Percentiles rank a stretch among this genome's conserved stretches.
Conservation (phyloP, 2,797 vertebrate genomes). For the Fundulus diaphanus region DNA sequence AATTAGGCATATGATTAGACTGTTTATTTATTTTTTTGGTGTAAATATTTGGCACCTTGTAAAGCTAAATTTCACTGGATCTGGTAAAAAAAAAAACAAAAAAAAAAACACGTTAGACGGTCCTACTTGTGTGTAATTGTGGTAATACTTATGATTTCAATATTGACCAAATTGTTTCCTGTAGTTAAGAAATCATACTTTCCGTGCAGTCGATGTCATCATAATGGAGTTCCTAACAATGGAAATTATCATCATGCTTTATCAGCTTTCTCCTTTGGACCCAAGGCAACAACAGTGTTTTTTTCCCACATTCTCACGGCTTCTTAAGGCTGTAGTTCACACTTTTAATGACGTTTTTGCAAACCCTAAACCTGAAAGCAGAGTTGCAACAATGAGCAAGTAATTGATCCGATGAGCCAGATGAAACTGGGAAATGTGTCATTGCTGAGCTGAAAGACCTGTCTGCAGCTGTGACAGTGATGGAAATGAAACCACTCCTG, state of each 20-base stretch:
- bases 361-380: not conserved
- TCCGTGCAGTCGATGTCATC: not conserved
- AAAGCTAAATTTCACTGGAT: not conserved
- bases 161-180: not conserved
- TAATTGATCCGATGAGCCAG: not conserved
- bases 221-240: not conserved
- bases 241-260: slow-evolving; percentile 1
- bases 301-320: not conserved
- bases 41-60: not conserved
- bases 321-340: not conserved
- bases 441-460: not conserved
- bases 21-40: not conserved
- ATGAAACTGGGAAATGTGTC: not conserved
- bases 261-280: not conserved
- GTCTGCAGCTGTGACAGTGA: not conserved
- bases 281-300: not conserved
- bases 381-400: not conserved
- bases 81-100: not conserved
- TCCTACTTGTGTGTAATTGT: not conserved
- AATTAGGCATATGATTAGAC: not conserved
- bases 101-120: not conserved
- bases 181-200: not conserved
- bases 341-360: not conserved
- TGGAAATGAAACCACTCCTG: not conserved
- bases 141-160: not conserved